phyloP scores from a whole-genome alignment of 2,113 vertebrate species.

The Semicossyphus pulcher region DNA sequence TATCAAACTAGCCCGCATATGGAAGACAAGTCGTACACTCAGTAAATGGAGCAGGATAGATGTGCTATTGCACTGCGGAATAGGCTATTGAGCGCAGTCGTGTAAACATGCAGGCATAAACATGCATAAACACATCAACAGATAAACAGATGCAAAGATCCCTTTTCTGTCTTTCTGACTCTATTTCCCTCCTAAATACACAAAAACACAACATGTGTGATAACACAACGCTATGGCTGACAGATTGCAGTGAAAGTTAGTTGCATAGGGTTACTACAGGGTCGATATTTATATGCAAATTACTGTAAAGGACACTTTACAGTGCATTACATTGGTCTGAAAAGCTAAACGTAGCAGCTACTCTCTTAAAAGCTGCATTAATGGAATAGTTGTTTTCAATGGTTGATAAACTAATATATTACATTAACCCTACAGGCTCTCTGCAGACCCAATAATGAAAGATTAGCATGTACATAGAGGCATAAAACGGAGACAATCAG shows the following conservation, averaged over 20 bases:
- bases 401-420: conserved; percentile 2
- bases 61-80: neutral
- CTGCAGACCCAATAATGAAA: neutral
- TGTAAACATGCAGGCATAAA: conserved; percentile 4
- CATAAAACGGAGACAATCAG: neutral
- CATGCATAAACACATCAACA: conserved; percentile 12
- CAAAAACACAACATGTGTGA: neutral
- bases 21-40: neutral
- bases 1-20: neutral
- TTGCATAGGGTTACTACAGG: conserved; percentile 9
- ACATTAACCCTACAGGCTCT: neutral
- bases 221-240: neutral
- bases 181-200: neutral
- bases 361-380: neutral
- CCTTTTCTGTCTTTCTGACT: neutral
- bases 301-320: neutral
- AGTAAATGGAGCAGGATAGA: conserved; percentile 30
- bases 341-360: conserved; percentile 3
- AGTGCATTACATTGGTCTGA: neutral
- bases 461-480: neutral
- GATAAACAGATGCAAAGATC: conserved; percentile 2
- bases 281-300: neutral
- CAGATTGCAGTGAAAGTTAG: conserved; percentile 2
- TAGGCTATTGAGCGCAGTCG: conserved; percentile 11
- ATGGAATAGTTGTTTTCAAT: conserved; percentile 13